Evolutionary conservation across 2,797 vertebrate species (phyloP), one percentile per base, ranked within the genome.

Genomic region (Pelobates cultripes): DNA sequence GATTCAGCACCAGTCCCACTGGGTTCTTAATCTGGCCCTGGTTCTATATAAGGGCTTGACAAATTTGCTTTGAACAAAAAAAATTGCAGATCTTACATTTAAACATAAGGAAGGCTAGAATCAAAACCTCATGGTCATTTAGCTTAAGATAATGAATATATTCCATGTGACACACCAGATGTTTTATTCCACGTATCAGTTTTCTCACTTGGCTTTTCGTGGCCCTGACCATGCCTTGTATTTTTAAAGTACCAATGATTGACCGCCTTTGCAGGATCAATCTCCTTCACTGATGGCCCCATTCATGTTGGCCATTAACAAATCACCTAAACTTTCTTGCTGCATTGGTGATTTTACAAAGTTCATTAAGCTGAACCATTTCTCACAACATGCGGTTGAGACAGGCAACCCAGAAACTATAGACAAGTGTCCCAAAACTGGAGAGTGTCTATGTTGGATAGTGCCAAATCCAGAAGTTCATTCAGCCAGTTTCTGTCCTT

Each of bases 291-390:
- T 53, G 45, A 53, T 73, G 70, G 70, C 12, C 70, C 70, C 47
- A 55, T 73, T 73, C 47, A 55, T 73, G 70, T 41, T 53, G 45
- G 17, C 55, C 70, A 73, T 73, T 45, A 53, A 40, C 70, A 73
- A 40, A 40, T 73, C 70, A 13, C 47, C 47, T 41, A 85, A 82
- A 70, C 70, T 83, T 84, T 88, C 79, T 66, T 61, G 72, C 81
- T 5, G 0, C 42, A 78, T 43, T 73, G 84, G 79, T 1, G 51
- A 86, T 85, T 82, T 43, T 60, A 74, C n/a, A 42, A 64, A 73
- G 80, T 68, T 74, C 78, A 68, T 1, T 82, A 45, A 75, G 78
- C 45, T 72, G n/a, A 47, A 70, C 13, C 69, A 43, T 70, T 43
- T 71, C 17, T 71, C n/a, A 71, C 45, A 73, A 55, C 17, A 73